Percentiles rank a stretch among this genome's conserved stretches.
Evolutionary conservation across 2,797 vertebrate genomes (phyloP).

Genomic region (Micromesistius poutassou): DNA sequence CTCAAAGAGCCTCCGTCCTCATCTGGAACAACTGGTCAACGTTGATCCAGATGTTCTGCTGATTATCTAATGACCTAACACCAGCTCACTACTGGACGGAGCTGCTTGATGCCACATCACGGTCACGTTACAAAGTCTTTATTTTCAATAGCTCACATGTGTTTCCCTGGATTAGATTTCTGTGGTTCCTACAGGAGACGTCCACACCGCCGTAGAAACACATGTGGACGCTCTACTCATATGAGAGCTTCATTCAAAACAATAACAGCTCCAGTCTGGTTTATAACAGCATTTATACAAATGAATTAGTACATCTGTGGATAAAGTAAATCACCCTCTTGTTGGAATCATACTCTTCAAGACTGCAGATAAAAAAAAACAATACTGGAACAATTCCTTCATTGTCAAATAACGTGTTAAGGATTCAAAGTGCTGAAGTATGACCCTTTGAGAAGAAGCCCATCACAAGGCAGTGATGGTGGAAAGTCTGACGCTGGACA

Average conservation of each 20-base stretch:
- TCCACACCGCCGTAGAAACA: constrained; percentile 44
- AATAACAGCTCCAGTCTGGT: constrained; percentile 44
- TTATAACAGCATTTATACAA: constrained; percentile 56
- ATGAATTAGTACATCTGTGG: constrained; percentile 30
- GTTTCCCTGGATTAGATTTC: constrained; percentile 62
- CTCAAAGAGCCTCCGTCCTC: background rate
- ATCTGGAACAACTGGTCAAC: background rate
- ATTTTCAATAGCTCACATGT: constrained; percentile 47
- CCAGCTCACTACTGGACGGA: constrained; percentile 49
- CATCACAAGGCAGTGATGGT: background rate
- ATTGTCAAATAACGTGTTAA: constrained; percentile 50
- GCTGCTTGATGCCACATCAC: constrained; percentile 63
- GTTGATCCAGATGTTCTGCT: background rate
- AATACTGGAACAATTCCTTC: constrained; percentile 49
- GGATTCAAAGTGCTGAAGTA: constrained; percentile 52
- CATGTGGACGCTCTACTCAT: constrained; percentile 40
- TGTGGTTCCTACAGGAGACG: constrained; percentile 59
- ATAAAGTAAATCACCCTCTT: background rate
- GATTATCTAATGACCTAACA: background rate
- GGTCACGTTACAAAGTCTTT: constrained; percentile 46
- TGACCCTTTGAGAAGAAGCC: background rate
- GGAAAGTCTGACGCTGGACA: background rate
- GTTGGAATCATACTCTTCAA: background rate
- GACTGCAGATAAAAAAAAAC: constrained; percentile 15
- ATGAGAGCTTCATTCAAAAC: constrained; percentile 57